phyloP scores from a whole-genome alignment of 2,113 vertebrate species.

The Elephantulus edwardii region DNA sequence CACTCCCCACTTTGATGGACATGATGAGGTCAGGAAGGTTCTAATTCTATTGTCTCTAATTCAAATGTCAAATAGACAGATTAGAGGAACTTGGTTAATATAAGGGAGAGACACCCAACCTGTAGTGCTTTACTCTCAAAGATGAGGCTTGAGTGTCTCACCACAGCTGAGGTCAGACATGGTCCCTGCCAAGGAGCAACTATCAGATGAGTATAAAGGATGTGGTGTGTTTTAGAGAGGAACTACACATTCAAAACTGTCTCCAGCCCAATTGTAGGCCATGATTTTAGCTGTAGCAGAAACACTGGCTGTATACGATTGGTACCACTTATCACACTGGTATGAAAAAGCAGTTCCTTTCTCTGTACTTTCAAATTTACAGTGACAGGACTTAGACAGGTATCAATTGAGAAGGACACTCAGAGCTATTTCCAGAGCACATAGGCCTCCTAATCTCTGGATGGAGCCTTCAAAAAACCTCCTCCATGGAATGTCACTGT shows the following conservation, averaged over 20 bases:
- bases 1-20: not conserved
- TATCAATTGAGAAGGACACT: not conserved
- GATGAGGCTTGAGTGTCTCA: not conserved
- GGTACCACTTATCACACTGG: not conserved
- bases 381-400: not conserved
- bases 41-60: not conserved
- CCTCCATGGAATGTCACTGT: not conserved
- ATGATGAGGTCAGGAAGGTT: not conserved
- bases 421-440: not conserved
- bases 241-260: not conserved
- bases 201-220: not conserved
- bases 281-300: not conserved
- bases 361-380: not conserved
- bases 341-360: not conserved
- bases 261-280: too few species aligned
- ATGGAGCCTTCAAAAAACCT: not conserved
- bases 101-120: not conserved
- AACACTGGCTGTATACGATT: not conserved
- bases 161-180: not conserved
- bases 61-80: not conserved
- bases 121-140: not conserved
- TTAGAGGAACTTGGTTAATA: not conserved
- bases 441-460: not conserved
- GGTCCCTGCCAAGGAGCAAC: accelerated
- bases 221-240: not conserved